phyloP scores from a whole-genome alignment of 2,113 vertebrate genomes.

The Albula goreensis region DNA sequence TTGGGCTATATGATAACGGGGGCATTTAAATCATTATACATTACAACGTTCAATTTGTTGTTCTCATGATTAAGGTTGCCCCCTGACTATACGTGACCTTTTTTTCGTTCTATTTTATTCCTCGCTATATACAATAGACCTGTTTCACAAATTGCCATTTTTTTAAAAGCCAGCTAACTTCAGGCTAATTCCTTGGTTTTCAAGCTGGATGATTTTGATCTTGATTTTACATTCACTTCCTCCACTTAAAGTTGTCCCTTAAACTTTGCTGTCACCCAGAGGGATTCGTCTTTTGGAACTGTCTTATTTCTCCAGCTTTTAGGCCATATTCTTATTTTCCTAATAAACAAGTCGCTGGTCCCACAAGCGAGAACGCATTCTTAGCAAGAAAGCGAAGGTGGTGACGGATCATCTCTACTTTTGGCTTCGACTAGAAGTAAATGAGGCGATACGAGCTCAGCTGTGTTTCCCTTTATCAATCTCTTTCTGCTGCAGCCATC shows the following conservation, averaged over 20 bases:
- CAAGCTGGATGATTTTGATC: neutral
- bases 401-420: conserved; percentile 31
- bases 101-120: too few species aligned
- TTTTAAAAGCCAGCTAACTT: too few species aligned
- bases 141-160: too few species aligned
- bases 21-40: too few species aligned
- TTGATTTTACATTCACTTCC: neutral
- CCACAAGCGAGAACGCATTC: conserved; percentile 20
- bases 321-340: neutral
- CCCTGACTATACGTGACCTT: too few species aligned
- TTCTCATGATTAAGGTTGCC: too few species aligned
- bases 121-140: too few species aligned
- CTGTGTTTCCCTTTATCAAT: conserved; percentile 39
- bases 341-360: neutral
- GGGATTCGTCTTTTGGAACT: neutral
- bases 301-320: neutral
- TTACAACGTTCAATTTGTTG: too few species aligned
- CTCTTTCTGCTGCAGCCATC: conserved; percentile 33
- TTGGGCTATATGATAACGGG: too few species aligned
- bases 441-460: conserved; percentile 37
- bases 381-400: conserved; percentile 13
- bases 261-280: neutral
- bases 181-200: neutral
- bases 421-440: conserved; percentile 38
- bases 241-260: neutral